phyloP scores from a whole-genome alignment of 1,140 invertebrate species.

The Achroia grisella region DNA sequence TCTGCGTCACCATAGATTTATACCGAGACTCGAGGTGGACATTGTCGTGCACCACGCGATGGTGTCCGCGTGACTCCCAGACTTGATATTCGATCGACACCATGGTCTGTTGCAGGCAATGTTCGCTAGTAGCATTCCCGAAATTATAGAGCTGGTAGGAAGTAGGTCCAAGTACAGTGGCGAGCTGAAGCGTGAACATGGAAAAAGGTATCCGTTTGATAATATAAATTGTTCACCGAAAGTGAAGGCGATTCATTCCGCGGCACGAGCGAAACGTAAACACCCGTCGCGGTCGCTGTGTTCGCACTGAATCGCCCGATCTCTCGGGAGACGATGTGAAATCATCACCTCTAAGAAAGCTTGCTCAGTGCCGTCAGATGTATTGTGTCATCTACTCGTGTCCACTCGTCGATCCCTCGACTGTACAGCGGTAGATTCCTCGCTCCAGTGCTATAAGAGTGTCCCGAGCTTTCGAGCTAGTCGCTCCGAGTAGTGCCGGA shows the following conservation, averaged over 20 bases:
- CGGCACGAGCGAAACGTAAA: conserved; percentile 16
- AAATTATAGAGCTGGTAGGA: conserved; percentile 99
- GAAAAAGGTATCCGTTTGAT: conserved; percentile 99
- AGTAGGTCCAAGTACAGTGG: conserved; percentile 98
- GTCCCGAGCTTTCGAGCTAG: conserved; percentile 5
- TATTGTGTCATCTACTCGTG: conserved; percentile 74
- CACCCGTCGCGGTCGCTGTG: conserved; percentile 14
- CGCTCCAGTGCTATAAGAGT: conserved; percentile 24
- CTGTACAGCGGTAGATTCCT: conserved; percentile 11
- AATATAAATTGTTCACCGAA: conserved; percentile 52
- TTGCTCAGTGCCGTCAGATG: conserved; percentile 75
- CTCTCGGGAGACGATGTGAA: conserved; percentile 52
- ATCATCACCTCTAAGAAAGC: conserved; percentile 63
- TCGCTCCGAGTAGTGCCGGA: conserved; percentile 18
- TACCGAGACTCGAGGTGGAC: conserved; percentile 63
- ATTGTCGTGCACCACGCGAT: conserved; percentile 71
- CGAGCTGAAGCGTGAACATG: conserved; percentile 97
- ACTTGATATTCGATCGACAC: conserved; percentile 60
- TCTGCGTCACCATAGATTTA: conserved; percentile 53
- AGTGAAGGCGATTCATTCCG: conserved; percentile 59
- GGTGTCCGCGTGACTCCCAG: conserved; percentile 52
- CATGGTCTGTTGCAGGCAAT: conserved; percentile 88
- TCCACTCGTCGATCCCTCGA: conserved; percentile 38
- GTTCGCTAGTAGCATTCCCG: conserved; percentile 98
- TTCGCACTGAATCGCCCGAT: conserved; percentile 51